Conservation (phyloP, 2,888 invertebrate genomes). For the Stegophylla sp. region DNA sequence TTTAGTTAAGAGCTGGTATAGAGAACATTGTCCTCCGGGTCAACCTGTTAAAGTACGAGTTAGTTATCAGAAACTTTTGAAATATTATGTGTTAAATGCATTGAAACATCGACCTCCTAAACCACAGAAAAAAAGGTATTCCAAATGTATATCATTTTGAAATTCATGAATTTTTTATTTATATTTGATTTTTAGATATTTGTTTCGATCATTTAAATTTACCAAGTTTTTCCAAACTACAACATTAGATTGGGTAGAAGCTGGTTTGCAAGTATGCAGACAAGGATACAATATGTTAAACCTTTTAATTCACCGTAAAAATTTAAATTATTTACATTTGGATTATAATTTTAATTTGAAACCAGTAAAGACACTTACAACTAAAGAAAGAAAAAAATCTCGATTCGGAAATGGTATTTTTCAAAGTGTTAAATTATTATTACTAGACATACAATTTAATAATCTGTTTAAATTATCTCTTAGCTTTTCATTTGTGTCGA, state of each 20-base stretch:
- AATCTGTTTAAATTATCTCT: slow-evolving; percentile 61
- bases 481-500: slow-evolving; percentile 97
- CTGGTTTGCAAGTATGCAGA: slow-evolving; percentile 95
- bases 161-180: background rate
- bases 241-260: slow-evolving; percentile 99
- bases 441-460: slow-evolving; percentile 7
- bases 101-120: slow-evolving; percentile 97
- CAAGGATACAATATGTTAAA: slow-evolving; percentile 99
- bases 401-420: slow-evolving; percentile 87
- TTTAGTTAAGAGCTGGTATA: slow-evolving; percentile 96
- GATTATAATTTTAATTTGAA: slow-evolving; percentile 99
- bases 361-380: slow-evolving; percentile 98
- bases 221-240: slow-evolving; percentile 99
- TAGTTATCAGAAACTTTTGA: slow-evolving; percentile 97
- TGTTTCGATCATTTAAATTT: slow-evolving; percentile 98
- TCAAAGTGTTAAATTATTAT: no score
- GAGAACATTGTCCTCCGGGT: slow-evolving; percentile 91
- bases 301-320: slow-evolving; percentile 97
- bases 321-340: slow-evolving; percentile 97
- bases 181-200: slow-evolving; percentile 70
- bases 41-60: slow-evolving; percentile 99
- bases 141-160: background rate
- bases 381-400: slow-evolving; percentile 98
- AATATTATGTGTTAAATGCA: slow-evolving; percentile 97
- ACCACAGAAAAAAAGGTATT: slow-evolving; percentile 92